Conservation (phyloP, 2,797 vertebrate genomes). For the Myotis planiceps region DNA sequence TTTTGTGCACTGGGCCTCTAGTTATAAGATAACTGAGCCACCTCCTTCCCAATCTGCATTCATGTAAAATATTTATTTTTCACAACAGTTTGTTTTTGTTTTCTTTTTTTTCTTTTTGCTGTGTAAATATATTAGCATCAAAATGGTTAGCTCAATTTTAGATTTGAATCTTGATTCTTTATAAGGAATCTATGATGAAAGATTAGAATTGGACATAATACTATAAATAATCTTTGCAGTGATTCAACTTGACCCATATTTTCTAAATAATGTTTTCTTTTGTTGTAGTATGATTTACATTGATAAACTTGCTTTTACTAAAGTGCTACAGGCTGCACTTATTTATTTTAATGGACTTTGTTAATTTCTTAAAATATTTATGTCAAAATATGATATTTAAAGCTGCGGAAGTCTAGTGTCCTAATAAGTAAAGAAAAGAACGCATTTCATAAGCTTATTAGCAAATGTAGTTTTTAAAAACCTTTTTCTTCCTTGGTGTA, state of each 20-base stretch:
- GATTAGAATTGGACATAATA: neutral
- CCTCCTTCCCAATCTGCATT: neutral
- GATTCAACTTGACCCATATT: neutral
- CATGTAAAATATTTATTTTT: neutral
- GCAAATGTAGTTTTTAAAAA: neutral
- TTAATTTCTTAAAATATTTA: neutral
- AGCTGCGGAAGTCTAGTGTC: neutral
- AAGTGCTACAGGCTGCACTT: neutral
- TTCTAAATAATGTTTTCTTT: constrained; percentile 9
- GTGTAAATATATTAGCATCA: neutral
- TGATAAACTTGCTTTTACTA: neutral
- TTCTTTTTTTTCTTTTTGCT: neutral
- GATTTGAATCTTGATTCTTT: neutral
- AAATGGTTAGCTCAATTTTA: constrained; percentile 14
- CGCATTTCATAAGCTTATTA: neutral
- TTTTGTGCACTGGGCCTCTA: too few species aligned
- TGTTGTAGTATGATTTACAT: neutral
- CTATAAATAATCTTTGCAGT: neutral
- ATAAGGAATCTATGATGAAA: neutral
- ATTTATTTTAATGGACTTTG: neutral
- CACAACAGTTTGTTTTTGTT: neutral
- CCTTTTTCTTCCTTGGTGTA: neutral
- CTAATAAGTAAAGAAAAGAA: neutral
- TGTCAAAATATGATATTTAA: neutral
- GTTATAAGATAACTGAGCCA: neutral